Percentiles rank a stretch among this genome's conserved stretches.
These are phyloP conservation scores for Nasonia oneida DNA, from an alignment of 2,888 invertebrate genomes.

Conservation along the genomic window DNA sequence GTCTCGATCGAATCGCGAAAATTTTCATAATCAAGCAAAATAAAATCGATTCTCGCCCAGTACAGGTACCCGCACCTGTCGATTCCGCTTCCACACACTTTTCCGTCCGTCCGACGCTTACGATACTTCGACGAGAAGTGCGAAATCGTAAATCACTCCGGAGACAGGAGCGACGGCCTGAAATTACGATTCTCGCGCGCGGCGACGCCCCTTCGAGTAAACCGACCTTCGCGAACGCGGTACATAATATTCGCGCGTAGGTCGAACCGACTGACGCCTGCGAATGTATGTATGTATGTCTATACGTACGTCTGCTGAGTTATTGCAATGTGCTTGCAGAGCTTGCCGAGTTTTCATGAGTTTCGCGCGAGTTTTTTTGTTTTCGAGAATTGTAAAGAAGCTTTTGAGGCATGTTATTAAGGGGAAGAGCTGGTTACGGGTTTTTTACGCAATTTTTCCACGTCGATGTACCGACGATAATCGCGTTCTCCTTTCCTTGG, in stretches of 20 bases:
- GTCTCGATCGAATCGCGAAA: too few relatives aligned
- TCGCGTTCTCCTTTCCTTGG: not conserved
- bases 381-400: not conserved
- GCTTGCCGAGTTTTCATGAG: not conserved
- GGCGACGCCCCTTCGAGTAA: conserved; percentile 8
- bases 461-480: not conserved
- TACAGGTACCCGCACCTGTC: not conserved
- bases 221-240: not conserved
- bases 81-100: not conserved
- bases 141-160: conserved; percentile 10
- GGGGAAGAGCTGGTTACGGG: not conserved
- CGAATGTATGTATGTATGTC: not conserved
- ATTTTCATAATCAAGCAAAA: too few relatives aligned
- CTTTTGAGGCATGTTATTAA: not conserved
- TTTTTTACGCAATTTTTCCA: not conserved
- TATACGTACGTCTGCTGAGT: not conserved
- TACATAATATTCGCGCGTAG: conserved; percentile 2
- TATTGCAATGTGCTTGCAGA: not conserved
- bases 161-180: not conserved
- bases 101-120: not conserved
- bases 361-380: not conserved
- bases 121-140: not conserved
- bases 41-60: not conserved
- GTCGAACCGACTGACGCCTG: not conserved
- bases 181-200: not conserved